Evolutionary conservation across 1,140 invertebrate species (phyloP), one percentile per base, ranked within the genome.

Genomic region (Pseudomyrmex dendroicus): DNA sequence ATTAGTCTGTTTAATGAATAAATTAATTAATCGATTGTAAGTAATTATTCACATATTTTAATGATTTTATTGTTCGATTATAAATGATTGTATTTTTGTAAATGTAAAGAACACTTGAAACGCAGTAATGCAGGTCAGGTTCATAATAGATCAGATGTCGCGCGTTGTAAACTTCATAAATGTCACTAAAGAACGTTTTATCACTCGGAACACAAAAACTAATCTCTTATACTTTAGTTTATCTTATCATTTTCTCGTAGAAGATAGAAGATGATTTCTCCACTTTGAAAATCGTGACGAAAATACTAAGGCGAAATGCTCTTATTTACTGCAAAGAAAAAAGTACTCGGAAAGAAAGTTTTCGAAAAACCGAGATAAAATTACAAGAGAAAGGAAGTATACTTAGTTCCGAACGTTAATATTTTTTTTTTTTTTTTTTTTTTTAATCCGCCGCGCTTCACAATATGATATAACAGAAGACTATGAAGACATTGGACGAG

Each of bases 161-260:
- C n/a, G 35, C 22, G 20, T 70, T 66, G 13, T 17, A 2, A 22
- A 61, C 70, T 73, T 10, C 20, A 46, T 56, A n/a, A 1, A 0
- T 63, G 35, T 1, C 9, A 17, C 35, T 17, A 54, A 7, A 17
- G 20, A 22, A 62, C 17, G 20, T 44, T 17, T 22, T 68, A 77
- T 59, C 64, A 35, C 0, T 1, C 25, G 57, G 50, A 64, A 80
- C 78, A 46, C 46, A 70, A 25, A 25, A 5, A 22, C 15, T 56
- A 56, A 73, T 82, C 70, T 35, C 22, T 74, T 25, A 74, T 73
- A 50, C 62, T 70, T 59, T 22, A 20, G 5, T 17, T 73, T 85
- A 85, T 85, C 85, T 86, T 85, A 85, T 86, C 84, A 17, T 12
- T 44, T 17, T 25, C 13, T n/a, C 35, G 22, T 9, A 1, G 10